Evolutionary conservation across 1,140 invertebrate genomes (phyloP), one percentile per base, ranked within the genome.

Genomic region (Zaprionus kolodkinae): DNA sequence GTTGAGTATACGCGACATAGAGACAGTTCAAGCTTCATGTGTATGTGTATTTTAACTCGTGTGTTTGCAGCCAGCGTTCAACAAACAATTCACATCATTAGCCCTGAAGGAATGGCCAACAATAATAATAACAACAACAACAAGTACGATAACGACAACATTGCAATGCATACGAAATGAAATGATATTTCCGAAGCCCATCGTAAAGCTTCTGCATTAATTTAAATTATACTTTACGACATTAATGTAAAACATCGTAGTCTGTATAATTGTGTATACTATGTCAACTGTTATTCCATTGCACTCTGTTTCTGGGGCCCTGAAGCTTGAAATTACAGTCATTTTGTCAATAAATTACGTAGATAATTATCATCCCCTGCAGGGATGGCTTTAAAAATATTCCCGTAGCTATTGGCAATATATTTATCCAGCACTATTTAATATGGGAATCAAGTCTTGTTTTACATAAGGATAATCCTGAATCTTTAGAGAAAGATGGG

Each of bases 31-130:
- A 50, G 30, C 36, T 66, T 66, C 38, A 72, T 67, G 72, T 63
- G 60, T 17, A 9, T 10, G 7, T 9, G 40, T 45, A 40, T 40
- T 84, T 84, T 71, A 63, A 66, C 65, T 57, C 67, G 71, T 79
- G 82, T 82, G 79, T 79, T 86, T 87, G 64, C 83, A 87, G 81
- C 71, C 68, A 65, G 70, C 74, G 35, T 68, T 81, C 54, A 43
- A 69, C 63, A 80, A 85, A 81, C 82, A 86, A 40, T 87, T 87
- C 83, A 75, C 83, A 83, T 77, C 70, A 83, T 88, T 87, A 79
- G 84, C 79, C 83, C 69, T 55, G 63, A 67, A 79, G 79, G 62
- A 67, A 66, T 63, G 67, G 50, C 45, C 3, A 60, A 59, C 25
- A 73, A 45, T 57, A 77, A 33, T 60, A 69, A 21, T 21, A 21